Evolutionary conservation across 92 coral and sea anemone species (phyloP).

Genomic region (Porites lobata): DNA sequence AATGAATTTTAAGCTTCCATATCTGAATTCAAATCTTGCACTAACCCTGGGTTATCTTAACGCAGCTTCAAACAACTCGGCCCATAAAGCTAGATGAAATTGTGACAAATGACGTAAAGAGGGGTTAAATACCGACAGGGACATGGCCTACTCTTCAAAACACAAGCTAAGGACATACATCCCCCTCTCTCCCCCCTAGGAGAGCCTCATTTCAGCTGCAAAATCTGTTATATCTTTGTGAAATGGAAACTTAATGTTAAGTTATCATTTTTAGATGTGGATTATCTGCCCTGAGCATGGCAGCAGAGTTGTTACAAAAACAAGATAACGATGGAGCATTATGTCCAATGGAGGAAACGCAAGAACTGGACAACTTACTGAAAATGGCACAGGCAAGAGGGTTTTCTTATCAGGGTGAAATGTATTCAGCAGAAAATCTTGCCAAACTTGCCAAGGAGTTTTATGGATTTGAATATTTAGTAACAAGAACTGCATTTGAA

Average conservation of each 20-base stretch:
- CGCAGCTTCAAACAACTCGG: no score
- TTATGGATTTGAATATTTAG: slow-evolving; percentile 69
- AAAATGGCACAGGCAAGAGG: slow-evolving; percentile 73
- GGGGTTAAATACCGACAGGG: no score
- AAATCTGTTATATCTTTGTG: background rate
- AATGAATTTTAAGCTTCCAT: no score
- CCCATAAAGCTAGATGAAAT: no score
- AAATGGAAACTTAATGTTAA: background rate
- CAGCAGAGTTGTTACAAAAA: slow-evolving; percentile 59
- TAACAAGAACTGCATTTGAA: slow-evolving; percentile 66
- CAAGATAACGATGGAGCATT: background rate
- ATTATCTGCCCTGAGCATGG: slow-evolving; percentile 88
- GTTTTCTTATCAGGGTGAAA: slow-evolving; percentile 87
- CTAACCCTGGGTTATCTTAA: no score
- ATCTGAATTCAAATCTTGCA: no score
- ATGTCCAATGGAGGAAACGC: background rate
- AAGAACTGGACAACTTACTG: slow-evolving; percentile 71
- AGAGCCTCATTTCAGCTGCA: no score
- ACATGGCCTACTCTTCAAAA: no score
- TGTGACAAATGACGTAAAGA: no score
- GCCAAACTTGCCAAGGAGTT: slow-evolving; percentile 76
- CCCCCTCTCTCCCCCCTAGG: no score
- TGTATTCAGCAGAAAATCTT: slow-evolving; percentile 89
- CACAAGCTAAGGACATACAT: no score
- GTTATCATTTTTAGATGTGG: slow-evolving; percentile 83